Base-by-base conservation (phyloP, 2,113 vertebrate genomes). In the Eidolon helvum region DNA sequence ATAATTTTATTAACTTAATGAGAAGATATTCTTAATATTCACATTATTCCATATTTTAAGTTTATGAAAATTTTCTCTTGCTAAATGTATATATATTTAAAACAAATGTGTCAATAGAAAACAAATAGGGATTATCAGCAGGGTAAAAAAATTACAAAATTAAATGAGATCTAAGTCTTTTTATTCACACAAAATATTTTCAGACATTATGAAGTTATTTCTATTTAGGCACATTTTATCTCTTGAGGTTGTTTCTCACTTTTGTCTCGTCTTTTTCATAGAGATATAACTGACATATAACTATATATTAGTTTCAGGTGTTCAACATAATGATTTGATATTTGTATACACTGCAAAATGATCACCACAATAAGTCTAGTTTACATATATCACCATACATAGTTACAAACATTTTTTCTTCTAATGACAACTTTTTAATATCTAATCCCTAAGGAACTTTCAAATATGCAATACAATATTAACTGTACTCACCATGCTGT, bases 161-260 rank as follows among this genome's bases (percentile, higher is more conserved):
- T 90, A 48, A 93, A 61, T 61, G 59, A 74, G 7, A 91, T 38
- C 15, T 85, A 78, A 96, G 9, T 3, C 19, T 88, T 96, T 91
- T 87, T 83, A 86, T 87, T 91, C n/a, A 66, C 9, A 59, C 38
- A 38, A 12, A 78, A 57, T 83, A 28, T 30, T 72, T 80, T 80
- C 50, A 45, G 65, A 26, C 19, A 48, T 89, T 53, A 59, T 61
- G 30, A 68, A 86, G 18, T 59, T 86, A 86, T 86, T 80, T 66
- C 59, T 18, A 88, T 88, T 91, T 72, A 94, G 55, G 40, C 8
- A 85, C 38, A 92, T 63, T 93, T 96, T 93, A 84, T 26, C 59
- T 84, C n/a, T 87, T 87, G 14, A 96, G 24, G 68, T 26, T 69
- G 14, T 95, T 83, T 87, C n/a, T 88, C 26, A 88, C 26, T 72